phyloP scores from a whole-genome alignment of 2,113 vertebrate genomes.

The Deroptyus accipitrinus region DNA sequence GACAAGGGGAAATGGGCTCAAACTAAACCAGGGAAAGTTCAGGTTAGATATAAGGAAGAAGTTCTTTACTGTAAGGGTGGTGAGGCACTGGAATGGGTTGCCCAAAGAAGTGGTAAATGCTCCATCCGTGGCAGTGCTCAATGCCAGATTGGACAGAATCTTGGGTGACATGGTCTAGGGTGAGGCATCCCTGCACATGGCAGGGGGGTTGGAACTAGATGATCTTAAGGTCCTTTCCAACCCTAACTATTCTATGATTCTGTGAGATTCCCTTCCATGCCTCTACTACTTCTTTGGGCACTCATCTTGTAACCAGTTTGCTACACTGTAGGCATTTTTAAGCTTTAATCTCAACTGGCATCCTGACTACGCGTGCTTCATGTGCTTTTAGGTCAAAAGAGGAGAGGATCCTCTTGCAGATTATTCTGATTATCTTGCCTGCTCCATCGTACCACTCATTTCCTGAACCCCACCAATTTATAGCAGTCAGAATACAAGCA shows the following conservation, averaged over 20 bases:
- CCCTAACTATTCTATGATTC: background rate
- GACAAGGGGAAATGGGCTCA: background rate
- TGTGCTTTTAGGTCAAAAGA: background rate
- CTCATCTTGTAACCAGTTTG: background rate
- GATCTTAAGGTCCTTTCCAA: background rate
- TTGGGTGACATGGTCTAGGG: background rate
- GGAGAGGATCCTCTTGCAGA: background rate
- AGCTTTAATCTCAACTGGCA: background rate
- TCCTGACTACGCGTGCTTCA: background rate
- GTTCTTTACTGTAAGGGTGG: background rate
- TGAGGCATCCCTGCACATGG: background rate
- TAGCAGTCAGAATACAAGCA: background rate
- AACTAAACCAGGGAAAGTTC: background rate
- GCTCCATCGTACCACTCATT: background rate
- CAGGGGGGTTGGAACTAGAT: background rate
- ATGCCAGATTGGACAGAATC: background rate
- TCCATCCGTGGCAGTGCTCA: background rate
- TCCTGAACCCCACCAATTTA: background rate
- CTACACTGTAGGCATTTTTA: background rate
- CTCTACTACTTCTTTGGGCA: background rate
- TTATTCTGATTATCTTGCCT: background rate
- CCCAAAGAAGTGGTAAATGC: background rate
- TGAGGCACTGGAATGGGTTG: background rate
- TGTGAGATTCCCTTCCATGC: background rate
- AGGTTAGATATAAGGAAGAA: background rate